These are phyloP conservation scores for Coreoperca whiteheadi DNA, from an alignment of 2,113 vertebrate genomes.

Conservation along the genomic window DNA sequence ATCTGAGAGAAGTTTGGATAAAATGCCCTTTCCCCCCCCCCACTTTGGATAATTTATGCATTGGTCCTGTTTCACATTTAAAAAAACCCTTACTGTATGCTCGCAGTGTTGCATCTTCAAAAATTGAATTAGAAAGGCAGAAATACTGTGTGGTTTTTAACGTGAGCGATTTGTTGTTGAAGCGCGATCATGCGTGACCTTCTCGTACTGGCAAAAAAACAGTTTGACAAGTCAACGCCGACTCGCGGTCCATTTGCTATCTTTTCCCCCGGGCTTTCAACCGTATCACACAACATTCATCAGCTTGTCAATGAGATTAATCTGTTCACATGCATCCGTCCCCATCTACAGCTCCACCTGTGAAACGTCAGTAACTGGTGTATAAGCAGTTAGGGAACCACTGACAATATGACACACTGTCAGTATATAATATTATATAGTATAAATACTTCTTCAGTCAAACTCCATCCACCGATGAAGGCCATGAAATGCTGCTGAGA, in stretches of 20 bases:
- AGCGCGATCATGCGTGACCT: too few species aligned
- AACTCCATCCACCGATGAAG: background rate
- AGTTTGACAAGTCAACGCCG: background rate
- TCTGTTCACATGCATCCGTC: background rate
- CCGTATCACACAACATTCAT: background rate
- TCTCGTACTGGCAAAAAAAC: background rate
- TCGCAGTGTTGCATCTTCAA: background rate
- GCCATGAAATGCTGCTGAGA: background rate
- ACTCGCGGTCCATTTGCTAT: background rate
- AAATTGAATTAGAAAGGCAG: background rate
- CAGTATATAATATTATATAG: too few species aligned
- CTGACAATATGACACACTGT: too few species aligned
- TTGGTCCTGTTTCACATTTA: background rate
- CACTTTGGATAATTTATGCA: background rate
- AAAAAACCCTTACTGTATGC: background rate
- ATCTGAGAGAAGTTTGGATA: background rate
- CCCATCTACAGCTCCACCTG: background rate
- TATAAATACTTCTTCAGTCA: background rate
- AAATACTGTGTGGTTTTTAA: background rate
- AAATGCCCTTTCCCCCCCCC: background rate
- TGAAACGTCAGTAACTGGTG: too few species aligned
- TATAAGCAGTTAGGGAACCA: too few species aligned
- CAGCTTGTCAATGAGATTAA: background rate
- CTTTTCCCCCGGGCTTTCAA: background rate
- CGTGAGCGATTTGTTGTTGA: background rate